Evolutionary conservation across 1,140 invertebrate species (phyloP).

Genomic region (Thaumatotibia leucotreta): DNA sequence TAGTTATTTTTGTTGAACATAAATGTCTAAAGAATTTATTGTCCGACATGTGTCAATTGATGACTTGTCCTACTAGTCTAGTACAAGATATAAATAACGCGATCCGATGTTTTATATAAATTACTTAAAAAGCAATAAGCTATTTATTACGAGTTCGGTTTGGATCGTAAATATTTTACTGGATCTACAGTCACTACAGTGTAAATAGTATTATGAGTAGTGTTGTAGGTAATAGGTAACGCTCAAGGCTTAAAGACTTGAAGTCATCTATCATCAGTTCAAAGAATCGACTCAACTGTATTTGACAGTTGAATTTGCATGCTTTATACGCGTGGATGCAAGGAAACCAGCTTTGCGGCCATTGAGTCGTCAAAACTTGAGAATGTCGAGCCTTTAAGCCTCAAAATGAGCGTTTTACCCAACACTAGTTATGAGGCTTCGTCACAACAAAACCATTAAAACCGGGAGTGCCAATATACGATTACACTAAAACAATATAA

Average conservation of each 20-base stretch:
- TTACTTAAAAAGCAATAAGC: background rate
- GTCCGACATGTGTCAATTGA: background rate
- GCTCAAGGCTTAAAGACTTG: too few species aligned
- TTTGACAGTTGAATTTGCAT: too few species aligned
- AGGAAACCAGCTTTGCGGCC: too few species aligned
- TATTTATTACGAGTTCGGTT: background rate
- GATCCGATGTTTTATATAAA: background rate
- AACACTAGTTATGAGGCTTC: constrained; percentile 14
- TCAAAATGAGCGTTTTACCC: too few species aligned
- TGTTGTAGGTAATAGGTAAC: too few species aligned
- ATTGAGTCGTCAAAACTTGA: background rate
- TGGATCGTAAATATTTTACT: background rate
- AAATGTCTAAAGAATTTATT: background rate
- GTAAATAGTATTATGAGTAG: too few species aligned
- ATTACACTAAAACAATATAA: constrained; percentile 43
- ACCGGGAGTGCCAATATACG: constrained; percentile 35
- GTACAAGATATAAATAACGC: background rate
- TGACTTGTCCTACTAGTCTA: background rate
- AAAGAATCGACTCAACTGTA: too few species aligned
- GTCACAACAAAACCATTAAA: constrained; percentile 29
- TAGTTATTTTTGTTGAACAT: background rate
- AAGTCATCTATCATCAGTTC: too few species aligned
- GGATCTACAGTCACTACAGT: too few species aligned
- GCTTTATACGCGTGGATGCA: too few species aligned
- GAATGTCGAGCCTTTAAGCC: too few species aligned